Conservation (phyloP, 2,888 invertebrate genomes). For the Notodonta dromedarius region DNA sequence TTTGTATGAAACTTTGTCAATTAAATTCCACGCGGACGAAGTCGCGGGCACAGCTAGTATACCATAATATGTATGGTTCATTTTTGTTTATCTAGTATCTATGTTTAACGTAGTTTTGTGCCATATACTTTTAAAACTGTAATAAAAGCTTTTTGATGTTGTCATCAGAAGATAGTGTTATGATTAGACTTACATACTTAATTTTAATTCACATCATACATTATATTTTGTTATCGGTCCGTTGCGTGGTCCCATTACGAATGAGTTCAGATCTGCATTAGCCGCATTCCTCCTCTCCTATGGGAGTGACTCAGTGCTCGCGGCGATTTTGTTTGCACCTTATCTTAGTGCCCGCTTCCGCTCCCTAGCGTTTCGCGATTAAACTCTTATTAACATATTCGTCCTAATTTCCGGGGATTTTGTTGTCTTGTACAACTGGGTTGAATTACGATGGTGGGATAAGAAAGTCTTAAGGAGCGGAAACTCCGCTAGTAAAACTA, state of each 20-base stretch:
- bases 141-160: no score
- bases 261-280: constrained; percentile 19
- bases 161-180: no score
- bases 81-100: no score
- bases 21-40: no score
- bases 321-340: constrained; percentile 49
- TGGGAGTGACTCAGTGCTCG: constrained; percentile 49
- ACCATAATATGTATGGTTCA: no score
- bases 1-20: no score
- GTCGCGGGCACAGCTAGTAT: no score
- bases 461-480: no score
- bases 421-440: not conserved
- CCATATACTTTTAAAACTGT: no score
- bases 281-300: constrained; percentile 25
- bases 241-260: constrained; percentile 4
- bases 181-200: not conserved
- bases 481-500: no score
- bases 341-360: constrained; percentile 59
- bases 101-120: no score
- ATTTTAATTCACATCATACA: not conserved
- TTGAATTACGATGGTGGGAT: not conserved
- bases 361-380: constrained; percentile 21
- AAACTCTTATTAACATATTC: constrained; percentile 1
- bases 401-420: constrained; percentile 1
- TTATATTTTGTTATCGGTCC: not conserved